These are phyloP conservation scores for Cotesia congregata DNA, from an alignment of 2,888 invertebrate species.

Conservation along the genomic window DNA sequence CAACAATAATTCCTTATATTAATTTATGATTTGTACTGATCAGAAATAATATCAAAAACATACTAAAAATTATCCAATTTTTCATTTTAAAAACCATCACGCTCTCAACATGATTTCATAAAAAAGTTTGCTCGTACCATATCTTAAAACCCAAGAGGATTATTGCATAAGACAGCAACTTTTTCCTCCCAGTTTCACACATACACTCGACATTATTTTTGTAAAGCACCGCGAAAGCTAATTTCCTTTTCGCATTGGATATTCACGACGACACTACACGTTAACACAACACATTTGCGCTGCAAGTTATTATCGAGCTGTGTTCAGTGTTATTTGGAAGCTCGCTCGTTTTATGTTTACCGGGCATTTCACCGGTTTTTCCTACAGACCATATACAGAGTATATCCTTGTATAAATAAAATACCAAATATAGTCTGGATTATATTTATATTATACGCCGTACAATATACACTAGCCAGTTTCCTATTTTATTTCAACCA, in stretches of 20 bases:
- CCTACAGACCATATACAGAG: not conserved
- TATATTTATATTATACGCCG: not conserved
- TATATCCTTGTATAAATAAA: not conserved
- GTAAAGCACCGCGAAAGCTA: slow-evolving; percentile 57
- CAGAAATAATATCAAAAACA: too few relatives aligned
- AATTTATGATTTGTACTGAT: too few relatives aligned
- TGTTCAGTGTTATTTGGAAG: not conserved
- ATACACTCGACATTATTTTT: slow-evolving; percentile 8
- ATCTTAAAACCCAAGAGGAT: not conserved
- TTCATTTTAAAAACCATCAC: too few relatives aligned
- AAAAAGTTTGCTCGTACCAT: not conserved
- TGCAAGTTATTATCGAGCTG: not conserved
- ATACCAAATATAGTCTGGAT: not conserved
- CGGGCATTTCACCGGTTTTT: not conserved
- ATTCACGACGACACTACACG: slow-evolving; percentile 61
- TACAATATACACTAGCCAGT: not conserved
- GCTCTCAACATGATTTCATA: not conserved
- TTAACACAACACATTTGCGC: slow-evolving; percentile 53
- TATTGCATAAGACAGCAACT: not conserved
- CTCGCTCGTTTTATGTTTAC: slow-evolving; percentile 38
- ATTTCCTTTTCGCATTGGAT: slow-evolving; percentile 69
- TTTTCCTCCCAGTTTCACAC: not conserved
- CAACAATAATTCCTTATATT: too few relatives aligned
- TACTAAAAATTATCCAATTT: too few relatives aligned
- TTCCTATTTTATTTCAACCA: slow-evolving; percentile 57